Evolutionary conservation across 2,888 invertebrate genomes (phyloP), one percentile per base, ranked within the genome.

Genomic region (Heliothis peltigera): DNA sequence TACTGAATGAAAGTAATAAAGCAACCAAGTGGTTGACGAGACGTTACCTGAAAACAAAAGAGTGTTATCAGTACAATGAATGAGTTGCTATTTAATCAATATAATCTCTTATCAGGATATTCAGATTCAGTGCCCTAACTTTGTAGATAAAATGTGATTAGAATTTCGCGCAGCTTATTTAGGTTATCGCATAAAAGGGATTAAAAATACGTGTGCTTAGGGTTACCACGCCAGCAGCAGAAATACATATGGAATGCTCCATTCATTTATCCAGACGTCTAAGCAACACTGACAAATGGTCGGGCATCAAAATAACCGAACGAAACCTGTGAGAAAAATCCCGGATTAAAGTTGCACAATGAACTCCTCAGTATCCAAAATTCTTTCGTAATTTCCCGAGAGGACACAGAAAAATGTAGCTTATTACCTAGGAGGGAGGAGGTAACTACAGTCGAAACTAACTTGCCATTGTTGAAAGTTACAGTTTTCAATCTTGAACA

Each of bases 401-500:
- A 83, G 91, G 74, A 75, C 68, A 67, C 62, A 76, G 82, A 87
- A 89, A 89, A 90, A 88, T 87, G 84, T 79, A 74, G 78, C 83
- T 86, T 85, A 87, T 86, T 88, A 87, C 81, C 66, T 63, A 76
- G 66, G 64, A 75, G 55, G 54, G 64, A 70, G 72, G 63, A 73
- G 64, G 73, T 79, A 82, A 82, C 85, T 81, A 81, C 75, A 83
- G 79, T 59, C 75, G 70, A 81, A 86, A 87, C 80, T 84, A 84
- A 80, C 79, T 81, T 64, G 66, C 80, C 75, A 84, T 84, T 87
- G 88, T 88, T 84, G 81, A 82, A 84, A 85, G 82, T 86, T 81
- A 82, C 83, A 84, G 84, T 91, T 92, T 90, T 91, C 91, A 91
- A 92, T 92, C 87, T 90, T 86, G 85, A 82, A 85, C 86, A 86